Percentiles rank a stretch among this genome's conserved stretches.
Evolutionary conservation across 2,888 invertebrate species (phyloP).

Genomic region (Tetragnatha montana): DNA sequence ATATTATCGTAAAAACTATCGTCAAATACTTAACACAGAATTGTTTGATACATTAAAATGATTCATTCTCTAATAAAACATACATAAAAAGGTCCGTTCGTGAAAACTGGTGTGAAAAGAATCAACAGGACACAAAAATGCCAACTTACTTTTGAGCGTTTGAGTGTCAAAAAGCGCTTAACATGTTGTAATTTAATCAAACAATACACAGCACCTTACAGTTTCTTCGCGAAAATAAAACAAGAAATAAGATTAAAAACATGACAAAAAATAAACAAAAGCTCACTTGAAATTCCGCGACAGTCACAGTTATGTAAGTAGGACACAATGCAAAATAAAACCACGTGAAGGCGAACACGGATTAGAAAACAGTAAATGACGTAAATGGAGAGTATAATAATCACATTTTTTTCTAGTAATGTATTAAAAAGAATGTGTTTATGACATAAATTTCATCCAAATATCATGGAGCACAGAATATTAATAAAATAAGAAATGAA

Average conservation of each 20-base stretch:
- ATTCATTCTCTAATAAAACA: neutral
- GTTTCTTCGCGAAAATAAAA: neutral
- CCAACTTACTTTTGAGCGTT: neutral
- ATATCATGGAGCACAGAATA: no score
- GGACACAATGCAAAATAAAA: no score
- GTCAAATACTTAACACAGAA: neutral
- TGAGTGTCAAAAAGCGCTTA: neutral
- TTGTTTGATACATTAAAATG: neutral
- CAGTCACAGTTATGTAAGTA: neutral
- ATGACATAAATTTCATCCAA: no score
- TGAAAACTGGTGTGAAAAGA: neutral
- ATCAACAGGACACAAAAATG: neutral
- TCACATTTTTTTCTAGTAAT: no score
- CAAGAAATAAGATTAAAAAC: constrained; percentile 25
- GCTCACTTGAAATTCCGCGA: constrained; percentile 1
- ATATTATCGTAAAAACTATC: neutral
- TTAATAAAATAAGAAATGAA: no score
- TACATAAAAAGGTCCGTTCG: neutral
- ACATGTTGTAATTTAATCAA: neutral
- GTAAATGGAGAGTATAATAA: no score
- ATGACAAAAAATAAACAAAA: constrained; percentile 17
- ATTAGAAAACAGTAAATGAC: no score
- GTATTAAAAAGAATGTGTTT: no score
- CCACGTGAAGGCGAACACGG: no score
- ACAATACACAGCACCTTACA: neutral